Percentiles rank a stretch among this genome's conserved stretches.
These are phyloP conservation scores for Protobothrops flavoviridis DNA, from an alignment of 2,113 vertebrate genomes.

Conservation along the genomic window DNA sequence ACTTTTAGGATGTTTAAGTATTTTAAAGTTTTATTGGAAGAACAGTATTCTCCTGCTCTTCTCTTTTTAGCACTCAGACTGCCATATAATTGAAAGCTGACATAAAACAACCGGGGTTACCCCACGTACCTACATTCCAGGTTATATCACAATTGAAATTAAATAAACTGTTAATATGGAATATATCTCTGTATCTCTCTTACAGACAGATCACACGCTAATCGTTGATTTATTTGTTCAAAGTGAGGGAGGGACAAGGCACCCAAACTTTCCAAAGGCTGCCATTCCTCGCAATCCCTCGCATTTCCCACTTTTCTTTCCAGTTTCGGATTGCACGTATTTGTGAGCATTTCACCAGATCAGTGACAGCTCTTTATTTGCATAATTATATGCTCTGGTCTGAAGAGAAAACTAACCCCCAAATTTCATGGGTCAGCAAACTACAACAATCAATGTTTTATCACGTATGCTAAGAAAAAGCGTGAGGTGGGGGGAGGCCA, in stretches of 20 bases:
- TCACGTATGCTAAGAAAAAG: constrained; percentile 90
- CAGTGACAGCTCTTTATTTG: constrained; percentile 99
- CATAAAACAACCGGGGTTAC: neutral
- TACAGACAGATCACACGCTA: neutral
- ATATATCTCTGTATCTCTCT: neutral
- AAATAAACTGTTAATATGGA: constrained; percentile 34
- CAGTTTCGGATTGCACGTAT: constrained; percentile 76
- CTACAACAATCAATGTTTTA: constrained; percentile 99
- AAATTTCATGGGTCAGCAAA: constrained; percentile 99
- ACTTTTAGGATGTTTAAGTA: neutral
- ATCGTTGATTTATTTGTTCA: neutral
- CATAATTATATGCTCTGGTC: constrained; percentile 99
- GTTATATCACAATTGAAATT: constrained; percentile 10
- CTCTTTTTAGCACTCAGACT: neutral
- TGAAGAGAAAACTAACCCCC: constrained; percentile 98
- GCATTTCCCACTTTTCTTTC: constrained; percentile 71
- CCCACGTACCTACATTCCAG: neutral
- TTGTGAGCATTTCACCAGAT: constrained; percentile 89
- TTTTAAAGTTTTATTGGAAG: neutral
- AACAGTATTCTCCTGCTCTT: neutral
- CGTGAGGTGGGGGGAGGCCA: constrained; percentile 44
- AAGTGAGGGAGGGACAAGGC: constrained; percentile 58
- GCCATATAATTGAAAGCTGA: neutral
- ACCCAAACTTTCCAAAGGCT: constrained; percentile 66
- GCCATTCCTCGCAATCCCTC: constrained; percentile 60